Base-by-base conservation (phyloP, 2,888 invertebrate genomes). In the Charanyca ferruginea region DNA sequence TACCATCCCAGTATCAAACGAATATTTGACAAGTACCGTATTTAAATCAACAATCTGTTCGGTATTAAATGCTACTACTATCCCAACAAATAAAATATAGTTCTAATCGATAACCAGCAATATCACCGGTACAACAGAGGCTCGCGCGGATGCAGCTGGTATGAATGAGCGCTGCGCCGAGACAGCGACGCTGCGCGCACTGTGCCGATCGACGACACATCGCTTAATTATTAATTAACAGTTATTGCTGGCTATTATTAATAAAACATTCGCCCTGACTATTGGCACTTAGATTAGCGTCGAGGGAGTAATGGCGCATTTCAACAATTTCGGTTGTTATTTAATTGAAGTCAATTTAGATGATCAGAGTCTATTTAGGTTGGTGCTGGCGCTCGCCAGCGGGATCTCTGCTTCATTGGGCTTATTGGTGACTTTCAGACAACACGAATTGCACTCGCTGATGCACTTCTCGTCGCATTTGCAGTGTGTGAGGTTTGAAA, bases 331-430 rank as follows among this genome's bases (percentile, higher is more conserved):
- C 95, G 95, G 95, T 95, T 95, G 95, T 95, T 95, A 95, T 95
- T 95, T 95, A 95, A 95, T 95, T 95, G 95, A 95, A 95, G 95
- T 95, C 95, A 95, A 95, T 95, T 95, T 95, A 95, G 95, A 95
- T 95, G 95, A 95, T 95, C 95, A 95, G 95, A 95, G 94, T 95
- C 95, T 95, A 95, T 95, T 95, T 95, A 95, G 95, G 95, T 94
- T 95, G 95, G 94, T 94, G 94, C 94, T 94, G 95, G 94, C 93
- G 91, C 91, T 93, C 94, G 94, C 90, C 94, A 93, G 89, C 93
- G 95, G 94, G 95, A 94, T 94, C 94, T 93, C 95, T 93, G 93
- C 95, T 94, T 95, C 95, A 95, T 95, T 95, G 95, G 95, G 94
- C 92, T 95, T 93, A 95, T 95, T 95, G 95, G 95, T 93, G 95